Evolutionary conservation across 2,888 invertebrate genomes (phyloP).

Genomic region (Rutpela maculata): DNA sequence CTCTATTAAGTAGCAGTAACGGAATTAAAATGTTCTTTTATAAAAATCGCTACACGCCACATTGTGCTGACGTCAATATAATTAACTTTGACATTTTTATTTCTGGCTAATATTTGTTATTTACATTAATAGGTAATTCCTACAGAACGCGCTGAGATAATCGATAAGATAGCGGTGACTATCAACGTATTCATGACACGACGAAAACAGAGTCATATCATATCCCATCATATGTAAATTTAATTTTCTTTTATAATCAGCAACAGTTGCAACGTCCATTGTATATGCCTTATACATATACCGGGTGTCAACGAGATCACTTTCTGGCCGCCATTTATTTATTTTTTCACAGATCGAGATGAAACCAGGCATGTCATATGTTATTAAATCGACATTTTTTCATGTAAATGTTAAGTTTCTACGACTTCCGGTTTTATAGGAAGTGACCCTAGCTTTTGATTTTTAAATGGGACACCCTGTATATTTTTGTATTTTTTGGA

Average conservation of each 20-base stretch:
- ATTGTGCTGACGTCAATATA: conserved; percentile 10
- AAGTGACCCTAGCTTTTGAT: too few relatives aligned
- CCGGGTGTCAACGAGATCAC: too few relatives aligned
- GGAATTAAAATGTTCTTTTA: neutral
- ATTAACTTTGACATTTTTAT: conserved; percentile 1
- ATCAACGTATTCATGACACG: neutral
- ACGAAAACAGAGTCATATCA: neutral
- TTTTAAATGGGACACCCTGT: too few relatives aligned
- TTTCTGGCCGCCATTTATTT: too few relatives aligned
- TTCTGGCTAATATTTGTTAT: conserved; percentile 5
- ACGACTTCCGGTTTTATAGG: too few relatives aligned
- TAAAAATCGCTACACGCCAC: conserved; percentile 1
- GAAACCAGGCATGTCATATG: too few relatives aligned
- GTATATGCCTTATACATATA: too few relatives aligned
- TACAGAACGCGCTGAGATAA: neutral
- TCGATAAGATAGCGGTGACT: conserved; percentile 26
- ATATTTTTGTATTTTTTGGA: too few relatives aligned
- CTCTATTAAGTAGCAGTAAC: neutral
- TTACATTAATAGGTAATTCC: conserved; percentile 22
- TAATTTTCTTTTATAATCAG: neutral
- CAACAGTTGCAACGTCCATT: too few relatives aligned
- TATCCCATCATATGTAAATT: neutral
- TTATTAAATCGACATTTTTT: too few relatives aligned
- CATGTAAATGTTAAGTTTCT: too few relatives aligned
- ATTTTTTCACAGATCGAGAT: too few relatives aligned